Evolutionary conservation across 2,797 vertebrate species (phyloP).

Genomic region (Mycteria americana): DNA sequence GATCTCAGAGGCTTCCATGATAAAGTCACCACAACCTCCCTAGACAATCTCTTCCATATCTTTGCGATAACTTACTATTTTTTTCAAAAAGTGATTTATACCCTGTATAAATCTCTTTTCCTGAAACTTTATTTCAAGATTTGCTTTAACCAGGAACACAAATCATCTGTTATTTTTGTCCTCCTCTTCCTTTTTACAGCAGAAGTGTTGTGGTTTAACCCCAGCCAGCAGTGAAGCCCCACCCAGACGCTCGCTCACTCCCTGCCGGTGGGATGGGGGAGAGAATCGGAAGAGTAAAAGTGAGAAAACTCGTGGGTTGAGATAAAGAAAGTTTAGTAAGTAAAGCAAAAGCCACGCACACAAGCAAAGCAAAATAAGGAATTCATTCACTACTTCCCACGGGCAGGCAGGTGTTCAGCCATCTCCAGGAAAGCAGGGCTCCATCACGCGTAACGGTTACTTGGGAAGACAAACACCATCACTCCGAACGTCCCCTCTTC

Average conservation of each 20-base stretch:
- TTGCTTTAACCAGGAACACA: neutral
- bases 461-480: neutral
- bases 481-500: rapidly evolving
- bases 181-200: neutral
- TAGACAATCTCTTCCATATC: neutral
- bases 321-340: neutral
- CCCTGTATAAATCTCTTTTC: neutral
- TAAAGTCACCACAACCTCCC: neutral
- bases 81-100: neutral
- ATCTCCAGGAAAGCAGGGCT: neutral
- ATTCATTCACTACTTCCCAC: neutral
- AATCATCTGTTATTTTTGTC: neutral
- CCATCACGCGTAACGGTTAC: rapidly evolving
- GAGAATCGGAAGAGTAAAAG: neutral
- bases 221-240: neutral
- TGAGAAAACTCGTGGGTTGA: neutral
- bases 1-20: neutral
- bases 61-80: neutral
- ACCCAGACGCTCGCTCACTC: rapidly evolving
- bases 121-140: neutral
- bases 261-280: neutral
- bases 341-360: neutral
- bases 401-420: neutral
- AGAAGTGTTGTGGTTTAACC: neutral
- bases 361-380: neutral